Conservation (phyloP, 2,888 invertebrate species). For the Caenorhabditis drosophilae region DNA sequence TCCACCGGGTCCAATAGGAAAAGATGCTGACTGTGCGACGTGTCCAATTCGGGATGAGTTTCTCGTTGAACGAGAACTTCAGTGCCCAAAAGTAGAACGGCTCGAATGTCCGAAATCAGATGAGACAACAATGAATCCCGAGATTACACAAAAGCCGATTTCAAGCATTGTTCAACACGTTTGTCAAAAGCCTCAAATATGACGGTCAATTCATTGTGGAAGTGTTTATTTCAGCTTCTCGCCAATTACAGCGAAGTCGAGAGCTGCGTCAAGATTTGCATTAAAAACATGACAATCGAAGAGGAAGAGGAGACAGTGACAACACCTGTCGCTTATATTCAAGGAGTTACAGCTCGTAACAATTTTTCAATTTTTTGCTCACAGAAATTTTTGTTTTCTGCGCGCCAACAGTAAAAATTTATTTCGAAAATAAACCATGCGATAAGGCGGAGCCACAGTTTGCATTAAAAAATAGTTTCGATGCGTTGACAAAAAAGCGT, state of each 20-base stretch:
- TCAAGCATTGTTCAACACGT: slow-evolving; percentile 62
- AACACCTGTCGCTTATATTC: slow-evolving; percentile 67
- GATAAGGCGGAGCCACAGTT: slow-evolving; percentile 3
- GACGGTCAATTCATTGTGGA: background rate
- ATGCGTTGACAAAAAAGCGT: no score
- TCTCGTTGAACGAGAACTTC: slow-evolving; percentile 38
- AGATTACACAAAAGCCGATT: slow-evolving; percentile 44
- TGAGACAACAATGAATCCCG: slow-evolving; percentile 15
- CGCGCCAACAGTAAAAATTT: background rate
- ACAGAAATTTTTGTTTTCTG: background rate
- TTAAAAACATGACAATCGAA: slow-evolving; percentile 59
- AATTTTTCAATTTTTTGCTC: background rate
- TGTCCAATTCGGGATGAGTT: slow-evolving; percentile 60
- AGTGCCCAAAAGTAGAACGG: slow-evolving; percentile 57
- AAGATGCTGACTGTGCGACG: slow-evolving; percentile 57
- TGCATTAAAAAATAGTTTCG: no score
- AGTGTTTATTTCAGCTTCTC: slow-evolving; percentile 58
- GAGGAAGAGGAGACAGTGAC: slow-evolving; percentile 50
- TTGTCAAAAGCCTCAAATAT: background rate
- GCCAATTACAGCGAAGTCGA: slow-evolving; percentile 60
- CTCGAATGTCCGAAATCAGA: slow-evolving; percentile 46
- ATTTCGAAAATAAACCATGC: background rate
- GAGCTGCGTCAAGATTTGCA: slow-evolving; percentile 50
- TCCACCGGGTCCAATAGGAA: slow-evolving; percentile 60
- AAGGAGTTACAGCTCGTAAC: slow-evolving; percentile 67